These are phyloP conservation scores for Yasuhikotakia modesta DNA, from an alignment of 2,797 vertebrate species.

Conservation along the genomic window DNA sequence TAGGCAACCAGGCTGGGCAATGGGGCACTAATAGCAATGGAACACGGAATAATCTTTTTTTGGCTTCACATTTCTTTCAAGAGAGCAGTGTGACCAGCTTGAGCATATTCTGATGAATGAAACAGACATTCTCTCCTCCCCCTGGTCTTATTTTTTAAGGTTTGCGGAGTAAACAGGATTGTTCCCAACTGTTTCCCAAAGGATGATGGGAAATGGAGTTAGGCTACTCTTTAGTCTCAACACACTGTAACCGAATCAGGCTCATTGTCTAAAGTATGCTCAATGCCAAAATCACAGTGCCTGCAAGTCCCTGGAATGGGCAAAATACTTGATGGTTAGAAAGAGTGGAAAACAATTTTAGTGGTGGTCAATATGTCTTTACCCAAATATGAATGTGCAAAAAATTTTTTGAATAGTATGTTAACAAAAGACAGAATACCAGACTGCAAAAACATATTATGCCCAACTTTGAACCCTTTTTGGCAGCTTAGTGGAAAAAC, in stretches of 20 bases:
- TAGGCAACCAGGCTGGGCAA: conserved; percentile 64
- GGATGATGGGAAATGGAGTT: background rate
- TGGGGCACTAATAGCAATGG: conserved; percentile 61
- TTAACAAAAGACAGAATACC: too few species aligned
- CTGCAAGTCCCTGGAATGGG: too few species aligned
- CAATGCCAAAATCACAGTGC: too few species aligned
- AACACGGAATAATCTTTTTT: conserved; percentile 64
- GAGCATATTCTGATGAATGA: conserved; percentile 58
- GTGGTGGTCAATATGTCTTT: too few species aligned
- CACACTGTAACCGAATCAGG: background rate
- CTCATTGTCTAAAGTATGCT: too few species aligned
- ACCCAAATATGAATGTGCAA: too few species aligned
- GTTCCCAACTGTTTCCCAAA: background rate
- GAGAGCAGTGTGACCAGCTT: conserved; percentile 60
- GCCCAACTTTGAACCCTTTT: background rate
- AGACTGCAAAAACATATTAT: too few species aligned
- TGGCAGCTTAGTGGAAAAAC: background rate
- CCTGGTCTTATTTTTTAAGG: background rate
- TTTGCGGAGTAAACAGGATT: conserved; percentile 10
- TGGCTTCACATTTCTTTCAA: conserved; percentile 56
- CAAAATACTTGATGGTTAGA: too few species aligned
- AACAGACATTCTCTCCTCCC: conserved; percentile 1
- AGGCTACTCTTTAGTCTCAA: background rate
- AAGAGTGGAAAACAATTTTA: too few species aligned
- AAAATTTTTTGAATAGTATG: too few species aligned